Evolutionary conservation across 2,888 invertebrate genomes (phyloP).

Genomic region (Epicampocera succincta): DNA sequence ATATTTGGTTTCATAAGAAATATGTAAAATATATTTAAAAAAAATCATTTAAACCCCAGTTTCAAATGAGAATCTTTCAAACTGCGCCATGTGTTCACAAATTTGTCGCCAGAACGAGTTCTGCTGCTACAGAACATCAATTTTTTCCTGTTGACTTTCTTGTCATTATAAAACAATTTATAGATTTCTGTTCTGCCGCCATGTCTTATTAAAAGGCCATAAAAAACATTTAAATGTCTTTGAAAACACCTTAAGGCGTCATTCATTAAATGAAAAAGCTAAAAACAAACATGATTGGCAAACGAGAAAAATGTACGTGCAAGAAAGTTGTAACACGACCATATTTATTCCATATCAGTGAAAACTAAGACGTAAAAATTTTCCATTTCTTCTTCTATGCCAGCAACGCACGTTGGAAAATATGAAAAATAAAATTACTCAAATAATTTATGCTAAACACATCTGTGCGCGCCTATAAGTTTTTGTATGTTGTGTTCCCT

Average conservation of each 20-base stretch:
- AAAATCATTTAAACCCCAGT: too few species aligned
- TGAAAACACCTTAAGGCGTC: constrained; percentile 22
- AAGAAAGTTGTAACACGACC: constrained; percentile 2
- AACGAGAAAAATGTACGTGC: constrained; percentile 14
- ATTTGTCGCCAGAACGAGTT: too few species aligned
- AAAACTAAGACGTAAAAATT: constrained; percentile 14
- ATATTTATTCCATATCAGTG: constrained; percentile 3
- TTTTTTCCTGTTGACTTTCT: background rate
- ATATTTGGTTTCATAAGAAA: too few species aligned
- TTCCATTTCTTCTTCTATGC: constrained; percentile 5
- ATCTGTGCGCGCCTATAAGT: constrained; percentile 45
- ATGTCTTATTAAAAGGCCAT: constrained; percentile 18
- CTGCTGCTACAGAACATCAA: background rate
- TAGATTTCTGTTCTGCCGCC: constrained; percentile 6
- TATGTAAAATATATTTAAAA: too few species aligned
- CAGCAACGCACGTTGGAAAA: constrained; percentile 19
- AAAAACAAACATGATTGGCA: too few species aligned
- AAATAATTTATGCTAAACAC: constrained; percentile 61
- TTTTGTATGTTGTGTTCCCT: background rate
- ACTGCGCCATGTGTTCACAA: background rate
- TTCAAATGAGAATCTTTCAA: too few species aligned
- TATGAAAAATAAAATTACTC: background rate
- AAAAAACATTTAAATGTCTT: constrained; percentile 37
- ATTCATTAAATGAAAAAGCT: constrained; percentile 2
- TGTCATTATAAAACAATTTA: background rate